phyloP scores from a whole-genome alignment of 2,888 invertebrate genomes.

The Crematogaster levior region DNA sequence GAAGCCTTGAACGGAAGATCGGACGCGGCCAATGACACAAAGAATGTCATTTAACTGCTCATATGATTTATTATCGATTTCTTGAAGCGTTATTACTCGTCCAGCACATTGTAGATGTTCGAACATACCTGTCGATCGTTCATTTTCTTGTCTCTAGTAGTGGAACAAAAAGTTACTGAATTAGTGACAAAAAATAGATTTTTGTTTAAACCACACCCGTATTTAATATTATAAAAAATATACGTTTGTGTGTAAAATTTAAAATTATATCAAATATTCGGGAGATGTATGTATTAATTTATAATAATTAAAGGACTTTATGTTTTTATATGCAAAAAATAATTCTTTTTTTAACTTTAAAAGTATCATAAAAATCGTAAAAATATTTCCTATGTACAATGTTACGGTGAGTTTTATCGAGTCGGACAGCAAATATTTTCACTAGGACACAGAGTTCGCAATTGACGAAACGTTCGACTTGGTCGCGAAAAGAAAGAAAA shows the following conservation, averaged over 20 bases:
- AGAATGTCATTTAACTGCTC: conserved; percentile 52
- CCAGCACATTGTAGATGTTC: conserved; percentile 3
- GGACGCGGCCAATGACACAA: conserved; percentile 67
- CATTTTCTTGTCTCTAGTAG: not conserved
- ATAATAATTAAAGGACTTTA: not conserved
- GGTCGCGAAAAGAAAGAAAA: conserved; percentile 56
- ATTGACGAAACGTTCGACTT: conserved; percentile 26
- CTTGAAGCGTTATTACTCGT: conserved; percentile 55
- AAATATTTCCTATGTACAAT: conserved; percentile 14
- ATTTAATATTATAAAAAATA: not conserved
- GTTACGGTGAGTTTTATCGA: conserved; percentile 18
- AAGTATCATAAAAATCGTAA: not conserved
- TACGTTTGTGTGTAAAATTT: not conserved
- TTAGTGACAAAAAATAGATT: not conserved
- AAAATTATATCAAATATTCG: not conserved
- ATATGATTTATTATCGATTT: conserved; percentile 72
- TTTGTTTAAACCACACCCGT: not conserved
- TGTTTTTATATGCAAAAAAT: not conserved
- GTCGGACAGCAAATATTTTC: conserved; percentile 66
- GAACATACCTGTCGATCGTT: conserved; percentile 27
- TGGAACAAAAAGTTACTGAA: not conserved
- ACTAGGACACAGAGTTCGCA: conserved; percentile 49
- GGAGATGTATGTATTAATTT: not conserved
- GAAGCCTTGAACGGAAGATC: conserved; percentile 60
- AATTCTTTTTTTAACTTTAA: not conserved